Conservation (phyloP, 1,140 invertebrate genomes). For the Acyrthosiphon pisum region DNA sequence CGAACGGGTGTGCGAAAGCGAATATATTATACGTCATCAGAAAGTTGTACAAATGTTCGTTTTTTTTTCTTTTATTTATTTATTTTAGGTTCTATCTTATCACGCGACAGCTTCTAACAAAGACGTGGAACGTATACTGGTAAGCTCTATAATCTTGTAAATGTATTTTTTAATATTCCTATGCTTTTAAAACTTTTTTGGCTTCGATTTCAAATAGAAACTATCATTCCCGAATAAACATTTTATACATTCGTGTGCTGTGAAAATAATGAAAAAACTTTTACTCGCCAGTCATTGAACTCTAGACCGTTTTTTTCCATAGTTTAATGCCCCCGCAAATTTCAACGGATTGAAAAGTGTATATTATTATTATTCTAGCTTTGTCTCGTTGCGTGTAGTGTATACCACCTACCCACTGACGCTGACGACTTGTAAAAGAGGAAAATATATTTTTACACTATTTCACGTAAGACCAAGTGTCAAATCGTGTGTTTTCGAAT, state of each 20-base stretch:
- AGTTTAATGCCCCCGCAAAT: slow-evolving; percentile 11
- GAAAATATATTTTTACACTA: background rate
- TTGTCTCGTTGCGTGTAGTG: background rate
- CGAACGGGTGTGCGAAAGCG: background rate
- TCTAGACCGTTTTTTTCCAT: background rate
- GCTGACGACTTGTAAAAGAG: background rate
- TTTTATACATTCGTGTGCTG: background rate
- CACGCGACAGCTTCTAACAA: slow-evolving; percentile 71
- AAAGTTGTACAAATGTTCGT: background rate
- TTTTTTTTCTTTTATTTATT: background rate
- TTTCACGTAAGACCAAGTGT: background rate
- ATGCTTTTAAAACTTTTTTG: background rate
- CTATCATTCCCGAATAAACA: background rate
- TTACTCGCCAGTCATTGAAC: slow-evolving; percentile 24
- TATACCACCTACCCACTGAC: background rate
- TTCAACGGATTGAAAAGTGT: slow-evolving; percentile 9
- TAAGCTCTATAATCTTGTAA: slow-evolving; percentile 61
- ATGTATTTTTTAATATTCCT: slow-evolving; percentile 28
- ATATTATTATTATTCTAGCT: background rate
- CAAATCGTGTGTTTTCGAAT: background rate
- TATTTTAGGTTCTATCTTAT: slow-evolving; percentile 69
- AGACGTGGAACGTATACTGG: slow-evolving; percentile 66
- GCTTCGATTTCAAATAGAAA: background rate
- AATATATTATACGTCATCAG: background rate
- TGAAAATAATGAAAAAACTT: slow-evolving; percentile 48